These are phyloP conservation scores for Notolabrus celidotus DNA, from an alignment of 2,797 vertebrate species.

Conservation along the genomic window DNA sequence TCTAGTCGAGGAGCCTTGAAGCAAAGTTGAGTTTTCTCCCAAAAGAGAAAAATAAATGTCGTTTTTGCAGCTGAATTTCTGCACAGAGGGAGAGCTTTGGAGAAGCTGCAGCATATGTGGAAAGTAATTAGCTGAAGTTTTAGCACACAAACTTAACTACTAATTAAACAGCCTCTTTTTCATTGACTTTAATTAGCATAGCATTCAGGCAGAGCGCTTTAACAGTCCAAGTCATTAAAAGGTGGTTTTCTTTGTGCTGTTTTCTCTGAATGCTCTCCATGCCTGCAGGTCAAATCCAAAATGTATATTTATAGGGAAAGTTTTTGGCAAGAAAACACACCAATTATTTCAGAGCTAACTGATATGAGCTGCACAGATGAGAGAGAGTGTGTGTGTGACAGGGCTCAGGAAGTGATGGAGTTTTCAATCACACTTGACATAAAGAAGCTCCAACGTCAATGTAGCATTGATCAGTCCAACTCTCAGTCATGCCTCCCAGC, in stretches of 20 bases:
- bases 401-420: conserved; percentile 28
- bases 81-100: conserved; percentile 52
- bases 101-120: conserved; percentile 78
- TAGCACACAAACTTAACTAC: conserved; percentile 90
- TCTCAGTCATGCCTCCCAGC: conserved; percentile 24
- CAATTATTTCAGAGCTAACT: background rate
- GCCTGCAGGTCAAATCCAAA: conserved; percentile 1
- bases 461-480: conserved; percentile 53
- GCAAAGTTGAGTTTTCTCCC: background rate
- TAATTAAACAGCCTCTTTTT: conserved; percentile 91
- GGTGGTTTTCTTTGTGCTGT: conserved; percentile 11
- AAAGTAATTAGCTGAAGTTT: conserved; percentile 89
- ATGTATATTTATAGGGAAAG: background rate
- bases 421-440: conserved; percentile 48
- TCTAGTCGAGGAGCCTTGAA: conserved; percentile 14
- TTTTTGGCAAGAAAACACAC: background rate
- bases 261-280: conserved; percentile 1
- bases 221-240: conserved; percentile 53
- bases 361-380: background rate
- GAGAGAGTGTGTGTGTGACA: conserved; percentile 2
- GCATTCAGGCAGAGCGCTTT: conserved; percentile 80
- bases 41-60: conserved; percentile 67
- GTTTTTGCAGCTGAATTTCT: conserved; percentile 82
- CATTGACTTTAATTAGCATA: conserved; percentile 91
- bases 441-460: conserved; percentile 55